phyloP scores from a whole-genome alignment of 2,797 vertebrate genomes.

The Microcaecilia unicolor region DNA sequence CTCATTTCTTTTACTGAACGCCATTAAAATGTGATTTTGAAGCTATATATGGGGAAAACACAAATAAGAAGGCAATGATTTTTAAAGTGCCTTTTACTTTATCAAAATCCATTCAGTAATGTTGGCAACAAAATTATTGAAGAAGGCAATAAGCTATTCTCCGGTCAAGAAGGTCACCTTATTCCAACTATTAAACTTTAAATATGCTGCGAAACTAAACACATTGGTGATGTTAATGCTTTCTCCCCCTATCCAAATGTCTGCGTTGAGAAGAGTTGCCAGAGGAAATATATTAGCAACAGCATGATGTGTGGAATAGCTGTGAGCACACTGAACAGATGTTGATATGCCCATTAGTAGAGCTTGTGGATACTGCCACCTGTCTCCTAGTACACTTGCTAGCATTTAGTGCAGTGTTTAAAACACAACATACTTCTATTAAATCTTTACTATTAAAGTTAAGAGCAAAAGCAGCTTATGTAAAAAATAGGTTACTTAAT shows the following conservation, averaged over 20 bases:
- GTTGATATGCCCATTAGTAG: slow-evolving; percentile 51
- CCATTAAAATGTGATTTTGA: slow-evolving; percentile 23
- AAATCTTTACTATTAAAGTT: slow-evolving; percentile 41
- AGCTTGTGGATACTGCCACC: slow-evolving; percentile 56
- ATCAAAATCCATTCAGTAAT: slow-evolving; percentile 37
- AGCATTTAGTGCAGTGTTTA: slow-evolving; percentile 46
- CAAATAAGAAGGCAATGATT: slow-evolving; percentile 26
- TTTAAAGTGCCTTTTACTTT: slow-evolving; percentile 30
- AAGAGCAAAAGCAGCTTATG: slow-evolving; percentile 20
- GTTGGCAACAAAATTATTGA: slow-evolving; percentile 60
- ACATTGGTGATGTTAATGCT: slow-evolving; percentile 59
- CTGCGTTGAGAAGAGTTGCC: slow-evolving; percentile 61
- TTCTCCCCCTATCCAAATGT: slow-evolving; percentile 73
- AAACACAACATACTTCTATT: slow-evolving; percentile 38
- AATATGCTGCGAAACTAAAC: slow-evolving; percentile 60
- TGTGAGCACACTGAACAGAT: slow-evolving; percentile 51
- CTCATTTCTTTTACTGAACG: slow-evolving; percentile 13
- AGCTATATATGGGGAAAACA: slow-evolving; percentile 3
- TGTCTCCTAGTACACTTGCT: slow-evolving; percentile 48
- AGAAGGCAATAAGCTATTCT: slow-evolving; percentile 41
- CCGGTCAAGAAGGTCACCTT: slow-evolving; percentile 41
- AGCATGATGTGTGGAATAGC: slow-evolving; percentile 55
- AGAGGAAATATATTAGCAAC: slow-evolving; percentile 59
- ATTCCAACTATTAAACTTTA: slow-evolving; percentile 46
- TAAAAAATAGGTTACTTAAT: too few species aligned